These are phyloP conservation scores for Apis laboriosa DNA, from an alignment of 1,140 invertebrate species.

Conservation along the genomic window DNA sequence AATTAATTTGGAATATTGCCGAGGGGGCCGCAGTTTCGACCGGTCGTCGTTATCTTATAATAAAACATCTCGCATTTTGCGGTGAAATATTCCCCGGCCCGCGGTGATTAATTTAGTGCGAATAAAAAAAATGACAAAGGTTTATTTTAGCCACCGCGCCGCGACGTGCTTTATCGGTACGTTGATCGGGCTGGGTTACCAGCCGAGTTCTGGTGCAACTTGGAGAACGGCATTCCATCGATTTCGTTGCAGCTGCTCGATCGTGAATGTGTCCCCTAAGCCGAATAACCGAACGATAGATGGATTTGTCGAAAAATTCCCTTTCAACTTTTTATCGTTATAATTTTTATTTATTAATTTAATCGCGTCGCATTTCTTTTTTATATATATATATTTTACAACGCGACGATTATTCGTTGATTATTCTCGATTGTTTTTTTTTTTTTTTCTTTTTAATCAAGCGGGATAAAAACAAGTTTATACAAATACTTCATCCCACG, in stretches of 20 bases:
- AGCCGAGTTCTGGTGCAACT: constrained; percentile 59
- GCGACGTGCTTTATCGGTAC: constrained; percentile 65
- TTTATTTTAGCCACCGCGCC: constrained; percentile 43
- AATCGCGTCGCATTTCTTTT: too few species aligned
- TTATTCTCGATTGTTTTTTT: too few species aligned
- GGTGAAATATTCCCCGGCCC: constrained; percentile 36
- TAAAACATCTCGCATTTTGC: constrained; percentile 34
- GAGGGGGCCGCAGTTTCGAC: constrained; percentile 2
- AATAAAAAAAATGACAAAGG: constrained; percentile 41
- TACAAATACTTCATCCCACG: too few species aligned
- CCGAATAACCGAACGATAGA: constrained; percentile 29
- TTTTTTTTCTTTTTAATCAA: too few species aligned
- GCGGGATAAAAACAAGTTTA: too few species aligned
- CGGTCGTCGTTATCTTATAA: constrained; percentile 25
- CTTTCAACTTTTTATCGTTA: neutral
- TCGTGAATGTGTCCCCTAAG: constrained; percentile 56
- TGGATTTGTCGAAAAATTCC: constrained; percentile 18
- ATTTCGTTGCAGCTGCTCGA: constrained; percentile 64
- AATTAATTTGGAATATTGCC: constrained; percentile 45
- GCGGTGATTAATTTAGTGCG: constrained; percentile 48
- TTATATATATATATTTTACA: too few species aligned
- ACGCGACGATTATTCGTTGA: too few species aligned
- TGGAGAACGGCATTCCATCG: constrained; percentile 73
- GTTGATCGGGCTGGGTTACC: constrained; percentile 65
- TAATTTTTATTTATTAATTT: neutral